These are phyloP conservation scores for Pachyseris speciosa DNA, from an alignment of 64 coral and sea anemone genomes.

Conservation along the genomic window DNA sequence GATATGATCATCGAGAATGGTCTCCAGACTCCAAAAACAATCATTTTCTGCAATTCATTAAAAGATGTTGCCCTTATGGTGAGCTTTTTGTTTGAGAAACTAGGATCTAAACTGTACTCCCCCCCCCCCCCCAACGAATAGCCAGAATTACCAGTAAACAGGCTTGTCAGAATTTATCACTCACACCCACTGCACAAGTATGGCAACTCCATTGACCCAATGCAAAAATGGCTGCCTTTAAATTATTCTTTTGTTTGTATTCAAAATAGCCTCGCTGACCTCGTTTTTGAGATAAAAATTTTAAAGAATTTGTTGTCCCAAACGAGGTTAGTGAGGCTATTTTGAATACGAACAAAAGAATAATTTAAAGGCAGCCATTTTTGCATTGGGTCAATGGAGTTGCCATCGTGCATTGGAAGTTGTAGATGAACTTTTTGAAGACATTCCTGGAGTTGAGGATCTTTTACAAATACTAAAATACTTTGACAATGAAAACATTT, in stretches of 20 bases:
- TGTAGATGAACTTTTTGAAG: constrained; percentile 26
- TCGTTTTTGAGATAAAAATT: too few relatives aligned
- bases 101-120: background rate
- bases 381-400: too few relatives aligned
- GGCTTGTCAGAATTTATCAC: constrained; percentile 39
- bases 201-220: too few relatives aligned
- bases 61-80: constrained; percentile 30
- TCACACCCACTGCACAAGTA: constrained; percentile 10
- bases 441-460: background rate
- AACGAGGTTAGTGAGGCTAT: too few relatives aligned
- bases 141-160: constrained; percentile 38
- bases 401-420: constrained; percentile 26
- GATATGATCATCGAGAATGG: constrained; percentile 26
- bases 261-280: too few relatives aligned
- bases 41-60: constrained; percentile 52
- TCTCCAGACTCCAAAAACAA: constrained; percentile 37
- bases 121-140: too few relatives aligned
- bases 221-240: background rate
- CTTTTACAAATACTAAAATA: background rate
- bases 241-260: background rate
- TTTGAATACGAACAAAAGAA: constrained; percentile 4
- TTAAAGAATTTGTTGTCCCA: too few relatives aligned
- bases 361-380: too few relatives aligned
- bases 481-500: too few relatives aligned
- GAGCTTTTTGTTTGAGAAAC: constrained; percentile 21